A percentile compares a stretch with the other conserved stretches of the same genome.
phyloP scores from a whole-genome alignment of 1,140 invertebrate genomes.

The Bombus turneri region DNA sequence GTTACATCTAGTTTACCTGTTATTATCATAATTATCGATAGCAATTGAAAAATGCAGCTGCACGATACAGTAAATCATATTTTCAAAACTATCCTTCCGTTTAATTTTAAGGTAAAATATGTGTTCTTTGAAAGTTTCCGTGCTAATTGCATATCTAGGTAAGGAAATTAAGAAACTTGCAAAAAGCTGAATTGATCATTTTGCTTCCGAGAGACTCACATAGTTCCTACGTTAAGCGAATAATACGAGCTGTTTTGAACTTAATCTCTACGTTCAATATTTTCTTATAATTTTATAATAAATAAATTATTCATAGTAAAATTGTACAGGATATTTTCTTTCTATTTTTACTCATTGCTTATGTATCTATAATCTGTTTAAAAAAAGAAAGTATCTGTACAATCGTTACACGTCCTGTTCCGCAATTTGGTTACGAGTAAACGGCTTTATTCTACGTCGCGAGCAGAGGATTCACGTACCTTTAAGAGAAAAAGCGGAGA shows the following conservation, averaged over 20 bases:
- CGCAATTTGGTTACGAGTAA: conserved; percentile 29
- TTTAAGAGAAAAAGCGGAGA: conserved; percentile 16
- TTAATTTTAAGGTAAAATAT: too few species aligned
- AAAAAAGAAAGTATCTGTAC: neutral
- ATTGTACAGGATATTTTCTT: neutral
- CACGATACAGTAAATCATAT: too few species aligned
- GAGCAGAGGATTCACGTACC: conserved; percentile 15
- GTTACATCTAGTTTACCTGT: too few species aligned
- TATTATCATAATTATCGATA: too few species aligned
- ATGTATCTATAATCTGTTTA: neutral
- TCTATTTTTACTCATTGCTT: neutral
- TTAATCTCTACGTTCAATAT: neutral
- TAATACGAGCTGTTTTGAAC: neutral
- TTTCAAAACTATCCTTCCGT: too few species aligned
- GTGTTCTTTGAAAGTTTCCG: too few species aligned
- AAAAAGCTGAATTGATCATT: too few species aligned
- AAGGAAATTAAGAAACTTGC: too few species aligned
- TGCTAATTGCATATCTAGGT: too few species aligned
- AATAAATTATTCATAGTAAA: neutral
- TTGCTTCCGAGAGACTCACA: too few species aligned
- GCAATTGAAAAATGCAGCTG: too few species aligned
- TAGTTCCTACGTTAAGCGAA: neutral
- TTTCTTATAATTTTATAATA: neutral
- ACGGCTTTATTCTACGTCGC: conserved; percentile 6
- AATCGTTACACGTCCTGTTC: neutral